Conservation (phyloP, 2,888 invertebrate species). For the Physocephala rufipes region DNA sequence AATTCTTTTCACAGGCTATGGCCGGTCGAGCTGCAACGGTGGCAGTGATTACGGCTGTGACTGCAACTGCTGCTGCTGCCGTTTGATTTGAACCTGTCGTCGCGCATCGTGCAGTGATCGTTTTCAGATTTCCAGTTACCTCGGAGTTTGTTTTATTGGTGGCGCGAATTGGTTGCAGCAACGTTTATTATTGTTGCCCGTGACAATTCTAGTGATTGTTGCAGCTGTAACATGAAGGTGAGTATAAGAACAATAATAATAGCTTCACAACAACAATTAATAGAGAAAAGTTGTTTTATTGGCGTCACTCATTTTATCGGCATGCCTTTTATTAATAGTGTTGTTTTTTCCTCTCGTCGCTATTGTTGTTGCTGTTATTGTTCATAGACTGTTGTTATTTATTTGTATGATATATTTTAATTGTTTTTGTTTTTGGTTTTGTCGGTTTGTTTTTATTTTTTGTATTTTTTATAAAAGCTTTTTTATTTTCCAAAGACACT, state of each 20-base stretch:
- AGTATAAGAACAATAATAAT: no score
- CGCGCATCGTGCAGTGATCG: background rate
- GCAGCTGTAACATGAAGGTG: background rate
- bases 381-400: background rate
- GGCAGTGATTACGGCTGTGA: no score
- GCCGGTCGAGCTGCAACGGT: background rate
- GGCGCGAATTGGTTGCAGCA: background rate
- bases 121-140: background rate
- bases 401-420: no score
- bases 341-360: no score
- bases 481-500: no score
- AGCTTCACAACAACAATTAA: background rate
- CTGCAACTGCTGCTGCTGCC: no score
- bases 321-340: background rate
- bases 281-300: constrained; percentile 2
- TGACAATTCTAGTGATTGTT: background rate
- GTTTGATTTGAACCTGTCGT: background rate
- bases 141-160: background rate
- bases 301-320: background rate
- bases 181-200: background rate
- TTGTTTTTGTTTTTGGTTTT: no score
- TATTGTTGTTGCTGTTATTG: no score
- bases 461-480: no score
- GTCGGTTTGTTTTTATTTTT: no score
- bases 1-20: background rate